Percentiles rank a stretch among this genome's conserved stretches.
phyloP scores from a whole-genome alignment of 35 echinoderm and acorn worm species.

The Patiria miniata region DNA sequence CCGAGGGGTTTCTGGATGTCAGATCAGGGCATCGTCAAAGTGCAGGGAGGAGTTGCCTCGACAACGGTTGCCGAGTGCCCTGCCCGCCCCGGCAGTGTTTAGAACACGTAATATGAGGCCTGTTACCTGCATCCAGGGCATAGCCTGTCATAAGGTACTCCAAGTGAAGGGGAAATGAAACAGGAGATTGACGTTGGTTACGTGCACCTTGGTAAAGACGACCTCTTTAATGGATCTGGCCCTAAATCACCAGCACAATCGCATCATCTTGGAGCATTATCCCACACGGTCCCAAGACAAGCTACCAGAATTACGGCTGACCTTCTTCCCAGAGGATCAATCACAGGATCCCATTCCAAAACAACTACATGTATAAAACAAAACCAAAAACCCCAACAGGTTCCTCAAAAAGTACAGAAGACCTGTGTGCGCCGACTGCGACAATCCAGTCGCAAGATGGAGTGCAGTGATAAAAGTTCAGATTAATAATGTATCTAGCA shows the following conservation, averaged over 20 bases:
- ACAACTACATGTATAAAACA: neutral
- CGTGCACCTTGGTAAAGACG: neutral
- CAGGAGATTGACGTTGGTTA: neutral
- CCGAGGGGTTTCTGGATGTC: slow-evolving; percentile 38
- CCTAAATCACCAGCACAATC: neutral
- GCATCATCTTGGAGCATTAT: neutral
- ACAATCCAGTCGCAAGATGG: neutral
- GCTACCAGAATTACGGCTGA: slow-evolving; percentile 10
- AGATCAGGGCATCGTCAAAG: slow-evolving; percentile 41
- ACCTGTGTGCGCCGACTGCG: neutral
- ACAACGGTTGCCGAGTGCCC: neutral
- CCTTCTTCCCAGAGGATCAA: neutral
- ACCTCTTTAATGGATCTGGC: slow-evolving; percentile 18
- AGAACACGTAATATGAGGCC: neutral
- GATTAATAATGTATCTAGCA: slow-evolving; percentile 21
- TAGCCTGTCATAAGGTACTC: neutral
- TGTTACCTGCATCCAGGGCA: neutral
- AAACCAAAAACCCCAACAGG: neutral
- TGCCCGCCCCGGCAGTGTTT: neutral
- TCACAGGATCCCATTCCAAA: neutral
- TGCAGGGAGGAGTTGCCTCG: slow-evolving; percentile 30
- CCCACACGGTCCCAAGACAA: neutral
- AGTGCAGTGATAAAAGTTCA: neutral
- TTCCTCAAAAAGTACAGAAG: slow-evolving; percentile 1
- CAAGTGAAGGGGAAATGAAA: neutral